These are phyloP conservation scores for Magallana angulata DNA, from an alignment of 1,140 invertebrate genomes.

Conservation along the genomic window DNA sequence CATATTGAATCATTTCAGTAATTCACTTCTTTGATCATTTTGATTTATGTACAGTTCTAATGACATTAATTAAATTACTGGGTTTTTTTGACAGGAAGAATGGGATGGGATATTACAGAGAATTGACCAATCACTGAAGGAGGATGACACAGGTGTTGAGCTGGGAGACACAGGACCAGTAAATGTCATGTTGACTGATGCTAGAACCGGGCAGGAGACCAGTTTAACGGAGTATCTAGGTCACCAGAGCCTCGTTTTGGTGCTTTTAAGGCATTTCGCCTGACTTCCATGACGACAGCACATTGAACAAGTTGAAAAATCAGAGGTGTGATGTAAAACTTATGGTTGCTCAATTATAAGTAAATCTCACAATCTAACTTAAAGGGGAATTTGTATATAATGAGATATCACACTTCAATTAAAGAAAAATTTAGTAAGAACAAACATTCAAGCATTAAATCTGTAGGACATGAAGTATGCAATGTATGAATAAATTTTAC, in stretches of 20 bases:
- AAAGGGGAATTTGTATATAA: no score
- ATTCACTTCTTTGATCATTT: no score
- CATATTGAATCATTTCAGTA: no score
- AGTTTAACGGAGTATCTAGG: constrained; percentile 56
- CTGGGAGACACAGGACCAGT: constrained; percentile 58
- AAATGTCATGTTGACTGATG: constrained; percentile 59
- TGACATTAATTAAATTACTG: background rate
- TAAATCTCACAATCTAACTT: no score
- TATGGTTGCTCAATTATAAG: background rate
- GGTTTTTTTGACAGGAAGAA: constrained; percentile 59
- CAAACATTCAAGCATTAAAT: no score
- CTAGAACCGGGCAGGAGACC: constrained; percentile 56
- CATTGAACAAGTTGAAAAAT: constrained; percentile 54
- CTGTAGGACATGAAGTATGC: no score
- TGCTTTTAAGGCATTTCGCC: constrained; percentile 74
- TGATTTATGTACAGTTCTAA: background rate
- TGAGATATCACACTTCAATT: no score
- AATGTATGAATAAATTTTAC: no score
- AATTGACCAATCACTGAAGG: constrained; percentile 61
- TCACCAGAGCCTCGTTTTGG: constrained; percentile 59
- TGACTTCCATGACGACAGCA: constrained; percentile 77
- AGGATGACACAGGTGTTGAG: constrained; percentile 42
- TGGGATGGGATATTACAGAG: constrained; percentile 69
- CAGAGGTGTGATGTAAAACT: background rate
- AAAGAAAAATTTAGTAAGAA: no score